phyloP scores from a whole-genome alignment of 2,113 vertebrate species.

The Oxygymnocypris stewartii region DNA sequence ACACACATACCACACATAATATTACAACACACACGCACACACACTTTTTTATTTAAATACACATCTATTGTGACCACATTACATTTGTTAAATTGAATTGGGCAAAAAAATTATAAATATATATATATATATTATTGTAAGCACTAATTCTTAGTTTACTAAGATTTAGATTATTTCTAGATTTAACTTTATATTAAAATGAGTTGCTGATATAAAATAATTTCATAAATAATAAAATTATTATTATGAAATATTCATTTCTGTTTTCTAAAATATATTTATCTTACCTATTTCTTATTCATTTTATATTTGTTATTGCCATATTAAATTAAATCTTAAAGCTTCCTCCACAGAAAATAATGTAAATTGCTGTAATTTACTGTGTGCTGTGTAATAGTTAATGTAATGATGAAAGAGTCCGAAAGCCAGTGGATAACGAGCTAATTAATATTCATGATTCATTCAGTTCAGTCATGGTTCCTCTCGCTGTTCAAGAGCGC shows the following conservation, averaged over 20 bases:
- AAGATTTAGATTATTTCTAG: too few species aligned
- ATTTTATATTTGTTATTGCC: background rate
- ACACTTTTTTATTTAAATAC: too few species aligned
- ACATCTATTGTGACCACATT: too few species aligned
- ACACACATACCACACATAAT: too few species aligned
- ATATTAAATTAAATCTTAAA: background rate
- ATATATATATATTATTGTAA: too few species aligned
- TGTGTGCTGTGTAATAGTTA: background rate
- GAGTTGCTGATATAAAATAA: background rate
- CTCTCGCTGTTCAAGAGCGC: slow-evolving; percentile 54
- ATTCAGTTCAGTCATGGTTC: background rate
- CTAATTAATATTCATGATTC: slow-evolving; percentile 2
- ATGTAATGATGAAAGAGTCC: background rate
- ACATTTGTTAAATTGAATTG: too few species aligned
- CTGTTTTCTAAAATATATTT: background rate
- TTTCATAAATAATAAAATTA: too few species aligned
- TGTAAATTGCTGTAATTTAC: background rate
- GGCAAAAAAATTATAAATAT: too few species aligned
- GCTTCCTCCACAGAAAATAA: background rate
- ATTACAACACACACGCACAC: too few species aligned
- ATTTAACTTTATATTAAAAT: background rate
- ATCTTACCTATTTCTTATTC: background rate
- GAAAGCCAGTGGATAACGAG: background rate
- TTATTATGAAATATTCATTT: background rate
- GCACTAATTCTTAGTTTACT: background rate